Conservation (phyloP, 2,888 invertebrate genomes). For the Silvanus unidentatus region DNA sequence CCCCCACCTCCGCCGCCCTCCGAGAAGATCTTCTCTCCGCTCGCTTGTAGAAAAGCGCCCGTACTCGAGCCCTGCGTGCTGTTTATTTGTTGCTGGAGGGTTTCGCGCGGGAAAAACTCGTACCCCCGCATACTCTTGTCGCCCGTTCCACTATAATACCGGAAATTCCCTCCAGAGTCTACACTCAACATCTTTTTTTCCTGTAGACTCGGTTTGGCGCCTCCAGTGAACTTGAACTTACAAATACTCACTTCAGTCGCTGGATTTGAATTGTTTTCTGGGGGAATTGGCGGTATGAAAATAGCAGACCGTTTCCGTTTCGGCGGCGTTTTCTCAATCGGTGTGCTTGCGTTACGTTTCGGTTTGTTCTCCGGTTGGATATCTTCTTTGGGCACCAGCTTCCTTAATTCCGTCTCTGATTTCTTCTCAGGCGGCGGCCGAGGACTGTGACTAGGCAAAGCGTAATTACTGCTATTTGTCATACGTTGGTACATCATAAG, state of each 20-base stretch:
- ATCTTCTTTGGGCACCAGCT: constrained; percentile 45
- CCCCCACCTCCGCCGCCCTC: constrained; percentile 36
- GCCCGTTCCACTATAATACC: constrained; percentile 79
- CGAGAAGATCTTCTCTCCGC: constrained; percentile 52
- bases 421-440: constrained; percentile 27
- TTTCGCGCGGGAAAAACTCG: constrained; percentile 71
- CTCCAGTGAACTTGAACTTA: constrained; percentile 90
- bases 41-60: constrained; percentile 49
- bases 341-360: constrained; percentile 39
- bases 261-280: constrained; percentile 68
- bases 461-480: constrained; percentile 47
- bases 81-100: constrained; percentile 56
- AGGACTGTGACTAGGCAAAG: constrained; percentile 32
- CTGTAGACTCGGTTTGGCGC: constrained; percentile 80
- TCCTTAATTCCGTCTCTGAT: constrained; percentile 35
- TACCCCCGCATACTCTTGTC: constrained; percentile 72
- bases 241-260: constrained; percentile 77
- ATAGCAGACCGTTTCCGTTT: constrained; percentile 77
- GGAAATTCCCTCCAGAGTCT: constrained; percentile 80
- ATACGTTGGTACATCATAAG: constrained; percentile 70
- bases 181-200: constrained; percentile 90
- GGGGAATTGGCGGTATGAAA: constrained; percentile 76
- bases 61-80: constrained; percentile 51
- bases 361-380: constrained; percentile 37
- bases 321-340: constrained; percentile 47